phyloP scores from a whole-genome alignment of 2,113 vertebrate species.

The Cyprinodon variegatus region DNA sequence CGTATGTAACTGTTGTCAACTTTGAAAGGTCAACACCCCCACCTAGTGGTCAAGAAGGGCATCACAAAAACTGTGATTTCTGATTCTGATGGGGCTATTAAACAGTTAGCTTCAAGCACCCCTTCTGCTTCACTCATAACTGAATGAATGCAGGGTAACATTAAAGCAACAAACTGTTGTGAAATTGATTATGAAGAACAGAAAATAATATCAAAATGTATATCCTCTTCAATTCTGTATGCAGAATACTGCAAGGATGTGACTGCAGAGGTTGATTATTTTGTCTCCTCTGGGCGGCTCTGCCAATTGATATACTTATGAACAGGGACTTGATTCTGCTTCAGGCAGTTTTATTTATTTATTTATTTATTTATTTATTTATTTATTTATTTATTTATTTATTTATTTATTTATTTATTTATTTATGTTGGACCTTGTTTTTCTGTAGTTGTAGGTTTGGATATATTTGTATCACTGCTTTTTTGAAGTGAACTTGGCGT shows the following conservation, averaged over 20 bases:
- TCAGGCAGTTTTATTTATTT: background rate
- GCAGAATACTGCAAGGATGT: background rate
- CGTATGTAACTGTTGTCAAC: too few species aligned
- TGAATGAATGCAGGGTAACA: background rate
- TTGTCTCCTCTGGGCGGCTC: background rate
- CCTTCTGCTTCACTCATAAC: background rate
- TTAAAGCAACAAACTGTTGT: background rate
- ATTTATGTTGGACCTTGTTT: too few species aligned
- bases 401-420: too few species aligned
- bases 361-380: too few species aligned
- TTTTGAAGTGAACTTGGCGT: background rate
- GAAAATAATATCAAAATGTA: background rate
- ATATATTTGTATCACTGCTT: background rate
- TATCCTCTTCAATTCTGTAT: background rate
- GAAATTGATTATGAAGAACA: background rate
- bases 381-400: too few species aligned
- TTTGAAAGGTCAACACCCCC: constrained; percentile 59
- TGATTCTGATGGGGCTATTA: background rate
- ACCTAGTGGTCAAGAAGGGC: constrained; percentile 60
- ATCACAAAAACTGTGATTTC: background rate
- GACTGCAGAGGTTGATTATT: background rate
- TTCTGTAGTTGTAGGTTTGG: background rate
- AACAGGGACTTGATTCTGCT: background rate
- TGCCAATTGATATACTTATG: background rate
- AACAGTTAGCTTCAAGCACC: background rate